phyloP scores from a whole-genome alignment of 30 jellyfish, hydroid and myxozoan genomes.

The Morbakka virulenta region DNA sequence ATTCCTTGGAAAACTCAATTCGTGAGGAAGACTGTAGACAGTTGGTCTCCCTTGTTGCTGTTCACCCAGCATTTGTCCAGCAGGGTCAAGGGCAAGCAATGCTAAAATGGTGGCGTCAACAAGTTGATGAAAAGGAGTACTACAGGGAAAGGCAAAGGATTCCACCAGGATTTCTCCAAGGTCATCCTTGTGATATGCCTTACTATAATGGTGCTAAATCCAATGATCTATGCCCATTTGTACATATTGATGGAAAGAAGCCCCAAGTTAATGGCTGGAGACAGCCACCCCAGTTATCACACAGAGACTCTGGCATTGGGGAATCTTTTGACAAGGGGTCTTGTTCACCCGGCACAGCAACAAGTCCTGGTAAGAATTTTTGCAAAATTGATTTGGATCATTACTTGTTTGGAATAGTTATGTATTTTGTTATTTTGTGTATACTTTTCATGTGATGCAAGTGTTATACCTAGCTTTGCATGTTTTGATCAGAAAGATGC shows the following conservation, averaged over 20 bases:
- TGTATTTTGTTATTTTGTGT: no score
- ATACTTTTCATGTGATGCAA: no score
- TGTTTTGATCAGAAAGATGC: no score
- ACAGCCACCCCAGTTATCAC: constrained; percentile 65
- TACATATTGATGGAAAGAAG: constrained; percentile 19
- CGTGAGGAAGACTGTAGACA: constrained; percentile 99
- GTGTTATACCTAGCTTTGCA: no score
- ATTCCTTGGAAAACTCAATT: constrained; percentile 85
- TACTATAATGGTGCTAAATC: constrained; percentile 45
- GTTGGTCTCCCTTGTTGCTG: constrained; percentile 81
- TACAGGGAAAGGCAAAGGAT: constrained; percentile 68
- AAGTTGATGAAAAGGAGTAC: constrained; percentile 75
- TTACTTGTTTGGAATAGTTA: no score
- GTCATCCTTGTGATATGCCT: constrained; percentile 64
- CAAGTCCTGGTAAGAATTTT: no score
- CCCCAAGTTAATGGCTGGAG: constrained; percentile 90
- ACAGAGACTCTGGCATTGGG: constrained; percentile 97
- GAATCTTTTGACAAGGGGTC: no score
- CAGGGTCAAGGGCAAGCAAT: constrained; percentile 84
- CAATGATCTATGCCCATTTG: constrained; percentile 32
- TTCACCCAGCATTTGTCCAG: constrained; percentile 96
- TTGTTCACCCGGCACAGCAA: no score
- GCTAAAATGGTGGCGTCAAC: constrained; percentile 87
- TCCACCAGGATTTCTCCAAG: constrained; percentile 30
- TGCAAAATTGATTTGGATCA: no score